Conservation (phyloP, 2,113 vertebrate species). For the Colius striatus region DNA sequence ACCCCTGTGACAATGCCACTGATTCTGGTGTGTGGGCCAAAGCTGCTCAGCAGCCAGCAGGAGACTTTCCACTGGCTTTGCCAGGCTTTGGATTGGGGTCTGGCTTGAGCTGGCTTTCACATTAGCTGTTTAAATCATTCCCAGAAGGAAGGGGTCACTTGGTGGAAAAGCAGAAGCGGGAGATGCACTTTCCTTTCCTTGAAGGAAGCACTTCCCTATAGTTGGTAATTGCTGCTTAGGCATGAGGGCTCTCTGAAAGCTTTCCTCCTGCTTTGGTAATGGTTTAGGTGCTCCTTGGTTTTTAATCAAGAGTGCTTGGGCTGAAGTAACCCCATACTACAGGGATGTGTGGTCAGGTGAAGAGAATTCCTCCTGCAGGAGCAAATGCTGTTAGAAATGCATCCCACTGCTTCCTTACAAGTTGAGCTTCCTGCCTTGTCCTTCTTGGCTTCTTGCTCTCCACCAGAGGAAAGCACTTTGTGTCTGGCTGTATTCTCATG, state of each 20-base stretch:
- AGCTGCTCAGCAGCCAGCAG: neutral
- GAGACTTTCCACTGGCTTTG: neutral
- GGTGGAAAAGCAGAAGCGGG: neutral
- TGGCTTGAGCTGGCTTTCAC: neutral
- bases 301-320: neutral
- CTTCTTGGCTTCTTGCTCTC: neutral
- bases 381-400: neutral
- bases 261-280: neutral
- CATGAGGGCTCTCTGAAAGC: neutral
- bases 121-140: neutral
- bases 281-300: neutral
- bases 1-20: neutral
- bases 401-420: neutral
- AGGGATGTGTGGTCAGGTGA: neutral
- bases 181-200: neutral
- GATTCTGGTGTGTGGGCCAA: neutral
- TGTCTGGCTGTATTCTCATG: neutral
- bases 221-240: neutral
- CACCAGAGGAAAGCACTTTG: neutral
- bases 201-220: neutral
- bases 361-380: neutral
- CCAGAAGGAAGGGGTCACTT: neutral
- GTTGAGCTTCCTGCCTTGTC: neutral
- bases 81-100: neutral
- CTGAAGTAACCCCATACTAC: neutral